Evolutionary conservation across 2,797 vertebrate genomes (phyloP).

Genomic region (Rhincodon typus): DNA sequence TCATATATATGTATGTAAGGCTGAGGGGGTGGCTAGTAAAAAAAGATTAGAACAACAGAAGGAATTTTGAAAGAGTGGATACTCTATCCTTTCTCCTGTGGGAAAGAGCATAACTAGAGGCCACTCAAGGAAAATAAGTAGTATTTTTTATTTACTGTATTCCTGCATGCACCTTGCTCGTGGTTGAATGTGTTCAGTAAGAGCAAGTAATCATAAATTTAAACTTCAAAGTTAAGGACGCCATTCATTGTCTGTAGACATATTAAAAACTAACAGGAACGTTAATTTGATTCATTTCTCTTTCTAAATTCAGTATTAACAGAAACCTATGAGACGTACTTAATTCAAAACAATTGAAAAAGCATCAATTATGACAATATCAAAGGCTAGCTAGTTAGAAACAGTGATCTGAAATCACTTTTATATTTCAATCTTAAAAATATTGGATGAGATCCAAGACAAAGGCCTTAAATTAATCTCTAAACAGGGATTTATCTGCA

Average conservation of each 20-base stretch:
- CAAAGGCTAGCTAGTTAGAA: not conserved
- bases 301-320: not conserved
- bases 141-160: not conserved
- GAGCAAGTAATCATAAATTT: not conserved
- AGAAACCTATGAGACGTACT: not conserved
- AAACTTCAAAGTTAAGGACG: not conserved
- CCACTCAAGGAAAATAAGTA: not conserved
- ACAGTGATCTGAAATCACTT: slow-evolving; percentile 20
- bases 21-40: too few relatives aligned
- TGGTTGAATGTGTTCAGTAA: not conserved
- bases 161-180: not conserved
- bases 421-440: not conserved
- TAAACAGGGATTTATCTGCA: not conserved
- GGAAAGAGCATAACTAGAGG: not conserved
- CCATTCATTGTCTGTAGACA: not conserved
- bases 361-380: not conserved
- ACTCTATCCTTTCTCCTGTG: not conserved
- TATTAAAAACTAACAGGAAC: not conserved
- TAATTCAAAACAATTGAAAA: not conserved
- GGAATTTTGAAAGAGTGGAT: not conserved
- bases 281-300: not conserved
- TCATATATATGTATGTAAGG: too few relatives aligned
- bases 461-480: slow-evolving; percentile 27
- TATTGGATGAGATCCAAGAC: not conserved
- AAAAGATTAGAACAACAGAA: too few relatives aligned